Percentiles rank a stretch among this genome's conserved stretches.
Conservation (phyloP, 2,888 invertebrate genomes). For the Tromatobia lineatoria region DNA sequence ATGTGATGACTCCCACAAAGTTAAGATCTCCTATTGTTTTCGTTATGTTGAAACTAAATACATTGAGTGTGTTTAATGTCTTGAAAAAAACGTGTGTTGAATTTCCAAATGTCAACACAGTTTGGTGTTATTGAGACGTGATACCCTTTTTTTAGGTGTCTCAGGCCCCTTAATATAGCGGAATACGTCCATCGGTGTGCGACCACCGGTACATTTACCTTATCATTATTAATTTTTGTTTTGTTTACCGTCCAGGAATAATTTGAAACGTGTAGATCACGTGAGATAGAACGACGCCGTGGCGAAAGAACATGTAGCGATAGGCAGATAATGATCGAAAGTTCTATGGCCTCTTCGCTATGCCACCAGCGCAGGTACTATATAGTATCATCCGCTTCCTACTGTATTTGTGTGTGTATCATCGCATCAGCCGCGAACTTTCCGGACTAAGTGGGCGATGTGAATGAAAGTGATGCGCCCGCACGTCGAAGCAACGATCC, state of each 20-base stretch:
- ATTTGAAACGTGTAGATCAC: neutral
- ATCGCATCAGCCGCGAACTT: slow-evolving; percentile 39
- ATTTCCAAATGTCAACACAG: too few relatives aligned
- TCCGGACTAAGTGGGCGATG: slow-evolving; percentile 28
- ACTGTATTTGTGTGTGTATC: slow-evolving; percentile 2
- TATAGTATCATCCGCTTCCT: neutral
- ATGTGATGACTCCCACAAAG: too few relatives aligned
- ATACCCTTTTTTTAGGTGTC: too few relatives aligned
- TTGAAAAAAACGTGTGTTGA: too few relatives aligned
- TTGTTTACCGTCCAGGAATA: neutral
- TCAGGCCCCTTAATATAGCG: too few relatives aligned
- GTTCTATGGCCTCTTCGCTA: slow-evolving; percentile 25
- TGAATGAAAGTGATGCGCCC: slow-evolving; percentile 61
- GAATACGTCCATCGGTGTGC: too few relatives aligned
- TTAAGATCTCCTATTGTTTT: too few relatives aligned
- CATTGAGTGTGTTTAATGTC: too few relatives aligned
- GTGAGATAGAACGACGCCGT: neutral
- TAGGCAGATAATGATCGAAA: slow-evolving; percentile 4
- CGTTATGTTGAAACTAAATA: too few relatives aligned
- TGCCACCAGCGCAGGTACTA: neutral
- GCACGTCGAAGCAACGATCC: slow-evolving; percentile 33
- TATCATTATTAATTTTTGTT: too few relatives aligned
- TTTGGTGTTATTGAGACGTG: too few relatives aligned
- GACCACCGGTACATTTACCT: too few relatives aligned
- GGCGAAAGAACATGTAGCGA: neutral